Base-by-base conservation (phyloP, 2,797 vertebrate species). In the Naso thynnoides region DNA sequence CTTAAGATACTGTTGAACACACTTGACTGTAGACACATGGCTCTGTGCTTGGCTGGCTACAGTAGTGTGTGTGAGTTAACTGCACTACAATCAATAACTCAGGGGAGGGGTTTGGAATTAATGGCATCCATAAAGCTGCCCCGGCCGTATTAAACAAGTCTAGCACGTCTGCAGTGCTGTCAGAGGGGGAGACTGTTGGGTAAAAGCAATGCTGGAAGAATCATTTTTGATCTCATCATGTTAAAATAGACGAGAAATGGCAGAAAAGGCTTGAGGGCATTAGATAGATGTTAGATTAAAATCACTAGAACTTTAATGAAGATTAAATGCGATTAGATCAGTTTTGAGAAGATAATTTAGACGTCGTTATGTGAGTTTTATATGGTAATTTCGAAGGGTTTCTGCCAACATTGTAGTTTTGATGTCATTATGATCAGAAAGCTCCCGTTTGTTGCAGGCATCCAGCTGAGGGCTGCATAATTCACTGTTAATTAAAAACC, bases 41-140 rank as follows among this genome's bases (percentile, higher is more conserved):
- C 65, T 76, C 62, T 76, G 49, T 16, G 45, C 78, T 80, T 58
- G 27, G 64, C 64, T 82, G 84, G 58, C 50, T 74, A 56, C 31
- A 55, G 60, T 58, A 23, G 54, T 61, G 41, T 64, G 68, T 76
- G 65, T 56, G 66, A 62, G 80, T 67, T 82, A 71, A 79, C 89
- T 82, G 82, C 75, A 82, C 77, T 47, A 19, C 48, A 31, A 90
- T 92, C 84, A 83, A 91, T 89, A 91, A 79, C 79, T 44, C 48
- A 27, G 27, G 41, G 73, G 64, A 53, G 73, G 72, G 66, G 48
- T 50, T 59, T 23, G 31, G 70, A 79, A 86, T 84, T 87, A 73
- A 89, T 92, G 74, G 68, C 78, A 56, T 86, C 86, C 73, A 88
- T 91, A 88, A 93, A 92, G 68, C 79, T 76, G 78, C 85, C 81